Conservation (phyloP, 2,888 invertebrate genomes). For the Leuctra nigra region DNA sequence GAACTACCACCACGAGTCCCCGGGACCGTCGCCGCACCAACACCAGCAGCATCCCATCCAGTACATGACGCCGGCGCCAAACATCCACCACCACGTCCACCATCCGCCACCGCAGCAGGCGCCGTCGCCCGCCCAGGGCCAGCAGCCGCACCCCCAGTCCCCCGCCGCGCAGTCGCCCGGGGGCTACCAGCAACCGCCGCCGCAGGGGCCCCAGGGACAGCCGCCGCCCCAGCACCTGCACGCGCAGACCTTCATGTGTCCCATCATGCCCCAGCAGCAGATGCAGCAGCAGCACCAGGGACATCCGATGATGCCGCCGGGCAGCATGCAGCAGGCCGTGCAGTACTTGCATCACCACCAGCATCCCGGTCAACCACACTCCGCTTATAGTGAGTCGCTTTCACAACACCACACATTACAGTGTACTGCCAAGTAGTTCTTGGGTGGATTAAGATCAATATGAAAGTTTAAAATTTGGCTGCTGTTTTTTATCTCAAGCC, state of each 20-base stretch:
- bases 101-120: conserved; percentile 22
- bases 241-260: conserved; percentile 51
- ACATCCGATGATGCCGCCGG: conserved; percentile 43
- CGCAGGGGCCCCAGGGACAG: conserved; percentile 23
- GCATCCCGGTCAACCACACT: conserved; percentile 34
- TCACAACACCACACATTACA: too few species aligned
- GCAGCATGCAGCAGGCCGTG: conserved; percentile 40
- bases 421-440: too few species aligned
- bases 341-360: conserved; percentile 46
- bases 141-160: conserved; percentile 40
- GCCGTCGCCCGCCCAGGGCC: conserved; percentile 43
- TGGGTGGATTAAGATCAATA: too few species aligned
- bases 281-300: conserved; percentile 25
- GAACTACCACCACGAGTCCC: conserved; percentile 53
- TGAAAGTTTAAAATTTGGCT: too few species aligned
- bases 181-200: conserved; percentile 31
- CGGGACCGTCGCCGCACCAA: conserved; percentile 39
- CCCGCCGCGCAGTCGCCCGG: conserved; percentile 2
- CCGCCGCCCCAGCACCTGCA: conserved; percentile 21
- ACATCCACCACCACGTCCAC: conserved; percentile 36
- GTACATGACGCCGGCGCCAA: conserved; percentile 39
- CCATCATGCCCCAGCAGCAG: conserved; percentile 42
- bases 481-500: too few species aligned
- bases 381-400: conserved; percentile 14
- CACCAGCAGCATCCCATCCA: conserved; percentile 25